Conservation (phyloP, 2,888 invertebrate species). For the Apocheima hispidaria region DNA sequence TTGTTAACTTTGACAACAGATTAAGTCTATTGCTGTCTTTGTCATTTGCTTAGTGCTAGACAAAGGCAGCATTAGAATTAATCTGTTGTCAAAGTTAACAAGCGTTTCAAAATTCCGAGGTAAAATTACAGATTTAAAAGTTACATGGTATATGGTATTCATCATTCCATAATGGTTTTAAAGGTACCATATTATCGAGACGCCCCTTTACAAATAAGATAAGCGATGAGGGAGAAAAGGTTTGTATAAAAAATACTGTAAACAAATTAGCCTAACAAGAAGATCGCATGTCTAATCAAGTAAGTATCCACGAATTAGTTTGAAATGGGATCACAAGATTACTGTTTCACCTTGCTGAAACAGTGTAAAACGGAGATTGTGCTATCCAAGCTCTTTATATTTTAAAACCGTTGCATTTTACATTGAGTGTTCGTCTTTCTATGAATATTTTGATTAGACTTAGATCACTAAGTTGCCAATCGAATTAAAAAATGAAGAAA, state of each 20-base stretch:
- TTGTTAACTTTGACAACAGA: no score
- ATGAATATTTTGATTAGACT: conserved; percentile 3
- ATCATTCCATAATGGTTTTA: no score
- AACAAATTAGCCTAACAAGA: conserved; percentile 25
- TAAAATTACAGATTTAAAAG: no score
- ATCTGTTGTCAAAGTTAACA: no score
- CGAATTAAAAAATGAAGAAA: not conserved
- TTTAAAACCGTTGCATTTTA: conserved; percentile 11
- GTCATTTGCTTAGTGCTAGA: no score
- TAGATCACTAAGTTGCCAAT: no score
- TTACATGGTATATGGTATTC: no score
- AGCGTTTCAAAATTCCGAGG: no score
- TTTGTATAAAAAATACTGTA: not conserved
- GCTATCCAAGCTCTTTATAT: conserved; percentile 13
- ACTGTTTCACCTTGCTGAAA: not conserved
- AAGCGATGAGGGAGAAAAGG: conserved; percentile 1
- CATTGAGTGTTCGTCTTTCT: conserved; percentile 3
- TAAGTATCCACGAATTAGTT: conserved; percentile 41
- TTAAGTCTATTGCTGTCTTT: no score
- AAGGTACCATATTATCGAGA: no score
- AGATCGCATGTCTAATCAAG: conserved; percentile 43
- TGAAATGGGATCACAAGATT: conserved; percentile 27
- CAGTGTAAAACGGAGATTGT: not conserved
- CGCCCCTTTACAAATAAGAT: not conserved
- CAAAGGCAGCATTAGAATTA: no score